Percentiles rank a stretch among this genome's conserved stretches.
Conservation (phyloP, 2,797 vertebrate species). For the Sebastes umbrosus region DNA sequence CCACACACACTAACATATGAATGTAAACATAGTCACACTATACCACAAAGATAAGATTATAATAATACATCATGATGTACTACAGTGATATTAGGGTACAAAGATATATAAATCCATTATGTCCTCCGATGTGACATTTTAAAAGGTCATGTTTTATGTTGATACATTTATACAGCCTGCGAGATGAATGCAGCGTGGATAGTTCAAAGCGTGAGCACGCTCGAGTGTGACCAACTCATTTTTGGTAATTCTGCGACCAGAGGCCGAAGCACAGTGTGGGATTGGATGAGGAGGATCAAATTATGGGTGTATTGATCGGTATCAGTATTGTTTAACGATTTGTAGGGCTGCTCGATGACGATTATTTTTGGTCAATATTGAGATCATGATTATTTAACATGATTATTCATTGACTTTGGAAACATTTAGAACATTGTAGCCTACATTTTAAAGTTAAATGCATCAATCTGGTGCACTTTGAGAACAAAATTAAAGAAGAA, state of each 20-base stretch:
- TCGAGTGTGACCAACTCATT: constrained; percentile 10
- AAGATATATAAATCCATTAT: constrained; percentile 49
- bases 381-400: no score
- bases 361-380: no score
- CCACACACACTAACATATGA: not conserved
- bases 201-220: not conserved
- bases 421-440: no score
- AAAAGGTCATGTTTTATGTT: constrained; percentile 66
- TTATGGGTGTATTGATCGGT: not conserved
- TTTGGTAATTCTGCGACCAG: not conserved
- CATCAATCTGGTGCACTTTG: no score
- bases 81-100: constrained; percentile 5
- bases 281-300: not conserved
- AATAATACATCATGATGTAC: constrained; percentile 9
- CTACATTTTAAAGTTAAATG: no score
- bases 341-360: not conserved
- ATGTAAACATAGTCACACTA: not conserved
- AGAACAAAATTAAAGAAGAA: no score
- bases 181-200: constrained; percentile 7
- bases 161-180: constrained; percentile 42
- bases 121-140: constrained; percentile 55
- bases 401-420: no score
- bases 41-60: not conserved
- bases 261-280: not conserved
- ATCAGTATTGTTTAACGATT: not conserved